Evolutionary conservation across 1,140 invertebrate genomes (phyloP).

Genomic region (Drosophila nebulosa): DNA sequence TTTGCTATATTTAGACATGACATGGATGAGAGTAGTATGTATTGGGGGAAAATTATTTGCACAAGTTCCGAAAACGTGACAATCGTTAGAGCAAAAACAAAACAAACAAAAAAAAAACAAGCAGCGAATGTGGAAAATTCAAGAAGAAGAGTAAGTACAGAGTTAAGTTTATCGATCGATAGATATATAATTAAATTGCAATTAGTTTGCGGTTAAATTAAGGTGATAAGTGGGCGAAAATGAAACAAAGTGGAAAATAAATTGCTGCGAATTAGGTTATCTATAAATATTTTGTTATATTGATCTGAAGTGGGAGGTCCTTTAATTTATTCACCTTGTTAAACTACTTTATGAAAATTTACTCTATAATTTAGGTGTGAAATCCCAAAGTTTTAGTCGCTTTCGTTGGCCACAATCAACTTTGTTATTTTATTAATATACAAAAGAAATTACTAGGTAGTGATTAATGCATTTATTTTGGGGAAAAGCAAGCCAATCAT

Average conservation of each 20-base stretch:
- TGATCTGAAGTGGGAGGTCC: not conserved
- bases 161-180: not conserved
- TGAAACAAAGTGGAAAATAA: not conserved
- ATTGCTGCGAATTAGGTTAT: not conserved
- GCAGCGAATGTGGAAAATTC: slow-evolving; percentile 9
- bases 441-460: no score
- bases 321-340: no score
- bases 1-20: slow-evolving; percentile 63
- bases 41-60: slow-evolving; percentile 47
- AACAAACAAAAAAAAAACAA: slow-evolving; percentile 1
- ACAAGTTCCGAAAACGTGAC: slow-evolving; percentile 70
- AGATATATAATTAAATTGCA: not conserved
- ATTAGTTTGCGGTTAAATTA: not conserved
- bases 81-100: slow-evolving; percentile 17
- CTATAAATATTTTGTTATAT: not conserved
- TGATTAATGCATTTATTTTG: no score
- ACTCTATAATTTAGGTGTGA: no score
- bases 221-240: not conserved
- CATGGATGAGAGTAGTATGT: slow-evolving; percentile 32
- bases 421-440: no score
- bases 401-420: no score
- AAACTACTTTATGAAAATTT: no score
- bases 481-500: no score
- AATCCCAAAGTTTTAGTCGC: no score
- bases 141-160: not conserved